Evolutionary conservation across 2,113 vertebrate genomes (phyloP), one percentile per base, ranked within the genome.

Genomic region (Plestiodon gilberti): DNA sequence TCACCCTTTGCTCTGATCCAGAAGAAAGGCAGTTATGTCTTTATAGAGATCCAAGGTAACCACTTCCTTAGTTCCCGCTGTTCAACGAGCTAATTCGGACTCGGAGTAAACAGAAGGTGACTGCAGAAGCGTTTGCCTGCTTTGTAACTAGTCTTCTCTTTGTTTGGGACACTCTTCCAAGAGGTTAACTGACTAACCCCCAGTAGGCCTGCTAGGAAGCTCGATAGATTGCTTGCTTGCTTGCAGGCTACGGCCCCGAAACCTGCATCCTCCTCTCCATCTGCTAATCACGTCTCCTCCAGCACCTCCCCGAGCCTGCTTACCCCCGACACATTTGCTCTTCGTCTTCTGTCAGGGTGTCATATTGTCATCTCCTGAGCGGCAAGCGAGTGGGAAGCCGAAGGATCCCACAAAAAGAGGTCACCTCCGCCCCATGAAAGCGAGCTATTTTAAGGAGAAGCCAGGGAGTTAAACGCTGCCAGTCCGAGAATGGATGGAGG

Each of bases 381-480:
- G 92, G 92, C 89, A 86, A 91, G 85, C 28, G 94, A 96, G 90
- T 81, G 74, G 88, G 48, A 93, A 94, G 90, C 89, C 88, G 43
- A 74, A 92, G 85, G 89, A 87, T 87, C 35, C 69, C 87, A 89
- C 75, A 85, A 87, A 78, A 91, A 89, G 90, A 94, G 92, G 92
- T 93, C 93, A 94, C 93, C 89, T 90, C 94, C 93, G 90, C 83
- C 82, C 77, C 55, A 69, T 73, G 91, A 89, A 90, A 92, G 85
- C 0, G 30, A 93, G 75, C 87, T 85, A 84, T 92, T 95, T 93
- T 91, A 90, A 91, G 91, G 89, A 90, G 73, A 90, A 75, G 64
- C 65, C 91, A 90, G 70, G 91, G 93, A 93, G 83, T 95, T 7
- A 90, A 94, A 93, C 71, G 88, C 92, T 93, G 95, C 92, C 94